Base-by-base conservation (phyloP, 2,888 invertebrate genomes). In the Himalopsyche japonica region DNA sequence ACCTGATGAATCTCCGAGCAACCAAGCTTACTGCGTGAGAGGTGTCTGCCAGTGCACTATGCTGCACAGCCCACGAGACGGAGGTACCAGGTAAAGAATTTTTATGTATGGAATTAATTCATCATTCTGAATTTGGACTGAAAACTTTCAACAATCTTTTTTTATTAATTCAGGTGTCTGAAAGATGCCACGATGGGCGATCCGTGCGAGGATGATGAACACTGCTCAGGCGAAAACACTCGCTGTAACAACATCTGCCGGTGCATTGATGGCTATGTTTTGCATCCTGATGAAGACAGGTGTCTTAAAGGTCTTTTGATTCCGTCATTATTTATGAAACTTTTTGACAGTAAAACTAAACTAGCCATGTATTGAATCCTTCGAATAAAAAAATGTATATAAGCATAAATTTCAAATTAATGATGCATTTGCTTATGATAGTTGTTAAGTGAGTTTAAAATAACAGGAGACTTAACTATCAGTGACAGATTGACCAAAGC, bases 11-110 rank as follows among this genome's bases (percentile, higher is more conserved):
- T 77, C 80, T 4, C 83, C 85, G 0, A 91, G 91, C 79, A 88
- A 91, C 1, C 90, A 92, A 87, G 91, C 91, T 8, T 92, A 89
- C 89, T 92, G 92, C 87, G 91, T 92, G 10, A 88, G 92, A 24
- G 92, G 92, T 0, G 91, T 90, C 89, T 92, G 92, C 87, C 90
- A 90, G 3, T 92, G 92, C 81, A 91, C 91, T 86, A 88, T 92
- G 32, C 90, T 91, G 86, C 92, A 88, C 88, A 92, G 92, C 80
- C 92, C 92, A 0, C 89, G 92, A 43, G 92, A 92, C 84, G 91
- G 91, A 64, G 92, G 92, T 1, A 91, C 91, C 3, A 91, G 92
- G 92, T 92, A 47, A 82, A 78, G 30, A 3, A 79, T 24, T 37
- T 37, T 2, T 15, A 43, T 15, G 4, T 15, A 43, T 43, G 3